A percentile compares a stretch with the other conserved stretches of the same genome.
phyloP scores from a whole-genome alignment of 2,113 vertebrate species.

The Cephalopterus ornatus region DNA sequence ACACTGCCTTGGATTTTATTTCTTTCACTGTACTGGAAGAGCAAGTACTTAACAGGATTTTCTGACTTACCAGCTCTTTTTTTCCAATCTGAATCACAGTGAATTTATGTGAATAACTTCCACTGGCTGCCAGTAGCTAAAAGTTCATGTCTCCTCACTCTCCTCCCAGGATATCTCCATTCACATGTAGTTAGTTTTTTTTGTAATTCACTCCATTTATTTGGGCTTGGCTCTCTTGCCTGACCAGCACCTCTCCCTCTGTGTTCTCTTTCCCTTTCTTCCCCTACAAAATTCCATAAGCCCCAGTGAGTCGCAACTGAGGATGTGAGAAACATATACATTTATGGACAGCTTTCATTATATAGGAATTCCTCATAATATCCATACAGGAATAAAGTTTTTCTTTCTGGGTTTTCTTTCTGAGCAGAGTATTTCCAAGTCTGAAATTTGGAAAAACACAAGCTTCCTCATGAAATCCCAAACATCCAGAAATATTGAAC shows the following conservation, averaged over 20 bases:
- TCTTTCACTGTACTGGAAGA: not conserved
- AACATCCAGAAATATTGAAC: not conserved
- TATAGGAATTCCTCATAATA: not conserved
- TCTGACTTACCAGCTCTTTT: not conserved
- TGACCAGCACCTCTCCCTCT: not conserved
- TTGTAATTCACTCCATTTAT: not conserved
- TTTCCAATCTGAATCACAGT: not conserved
- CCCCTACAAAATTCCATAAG: not conserved
- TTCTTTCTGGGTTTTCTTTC: not conserved
- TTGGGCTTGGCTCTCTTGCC: not conserved
- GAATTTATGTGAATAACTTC: not conserved
- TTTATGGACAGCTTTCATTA: not conserved
- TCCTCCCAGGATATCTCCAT: not conserved
- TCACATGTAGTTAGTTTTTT: not conserved
- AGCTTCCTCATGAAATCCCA: not conserved
- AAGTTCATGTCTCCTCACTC: not conserved
- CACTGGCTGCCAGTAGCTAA: not conserved
- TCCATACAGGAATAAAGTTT: not conserved
- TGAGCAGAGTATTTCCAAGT: not conserved
- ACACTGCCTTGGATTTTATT: not conserved
- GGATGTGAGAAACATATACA: not conserved
- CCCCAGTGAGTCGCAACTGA: not conserved
- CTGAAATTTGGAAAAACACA: not conserved
- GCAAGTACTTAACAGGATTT: not conserved
- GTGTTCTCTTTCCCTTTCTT: not conserved